Evolutionary conservation across 2,113 vertebrate species (phyloP).

Genomic region (Salvelinus fontinalis): DNA sequence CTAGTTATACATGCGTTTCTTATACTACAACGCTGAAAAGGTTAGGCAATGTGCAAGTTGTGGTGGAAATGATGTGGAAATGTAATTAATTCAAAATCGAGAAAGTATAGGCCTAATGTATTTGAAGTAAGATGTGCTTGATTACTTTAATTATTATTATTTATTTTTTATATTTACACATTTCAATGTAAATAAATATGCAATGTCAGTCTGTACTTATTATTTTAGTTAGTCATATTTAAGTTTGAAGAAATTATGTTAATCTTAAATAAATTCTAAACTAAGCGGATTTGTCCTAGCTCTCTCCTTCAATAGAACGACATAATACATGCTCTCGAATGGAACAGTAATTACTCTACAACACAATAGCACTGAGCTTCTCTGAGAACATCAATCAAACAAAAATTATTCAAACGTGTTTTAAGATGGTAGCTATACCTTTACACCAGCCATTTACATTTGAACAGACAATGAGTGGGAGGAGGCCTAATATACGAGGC

Average conservation of each 20-base stretch:
- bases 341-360: slow-evolving; percentile 24
- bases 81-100: too few relatives aligned
- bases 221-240: not conserved
- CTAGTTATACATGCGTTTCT: too few relatives aligned
- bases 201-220: not conserved
- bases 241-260: not conserved
- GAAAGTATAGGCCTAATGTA: too few relatives aligned
- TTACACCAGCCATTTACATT: slow-evolving; percentile 48
- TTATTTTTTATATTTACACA: not conserved
- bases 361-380: slow-evolving; percentile 39
- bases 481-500: not conserved
- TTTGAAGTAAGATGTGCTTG: not conserved
- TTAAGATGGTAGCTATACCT: slow-evolving; percentile 26
- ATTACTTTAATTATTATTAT: not conserved
- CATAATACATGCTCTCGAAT: not conserved
- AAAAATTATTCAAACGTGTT: slow-evolving; percentile 32
- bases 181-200: not conserved
- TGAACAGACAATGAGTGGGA: slow-evolving; percentile 25
- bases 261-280: not conserved
- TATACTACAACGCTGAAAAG: too few relatives aligned
- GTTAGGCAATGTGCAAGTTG: too few relatives aligned
- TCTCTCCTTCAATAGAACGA: not conserved
- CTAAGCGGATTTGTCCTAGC: not conserved
- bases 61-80: too few relatives aligned
- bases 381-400: slow-evolving; percentile 32